Base-by-base conservation (phyloP, 2,888 invertebrate genomes). In the Poecilobothrus nobilitatus region DNA sequence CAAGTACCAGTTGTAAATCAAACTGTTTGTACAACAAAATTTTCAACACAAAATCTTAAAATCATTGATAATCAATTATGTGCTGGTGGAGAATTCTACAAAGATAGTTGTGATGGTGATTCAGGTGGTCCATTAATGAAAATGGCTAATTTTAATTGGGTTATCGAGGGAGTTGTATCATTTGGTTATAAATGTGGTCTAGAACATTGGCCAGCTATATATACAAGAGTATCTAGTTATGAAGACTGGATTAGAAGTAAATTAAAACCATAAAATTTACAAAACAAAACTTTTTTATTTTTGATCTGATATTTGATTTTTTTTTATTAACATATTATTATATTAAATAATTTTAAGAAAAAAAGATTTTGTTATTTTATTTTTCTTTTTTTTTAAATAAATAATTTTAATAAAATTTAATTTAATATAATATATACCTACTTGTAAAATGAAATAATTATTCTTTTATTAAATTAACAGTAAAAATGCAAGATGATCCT, bases 131-230 rank as follows among this genome's bases (percentile, higher is more conserved):
- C 89, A 0, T 77, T 89, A 53, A 83, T 84, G 79, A 75, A 78
- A 1, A 5, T 64, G 34, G 12, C 10, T 6, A 0, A 6, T 8
- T 0, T 9, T n/a, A 27, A 63, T 6, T 78, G 78, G 75, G 77
- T 71, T 37, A 71, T 78, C 65, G 79, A 78, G 68, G 85, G 84
- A 21, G 75, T 85, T 62, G 84, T 86, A 0, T 86, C 86, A 0
- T 84, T 84, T 74, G 86, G 86, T 62, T 84, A 83, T 65, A 76
- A 77, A 3, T 81, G 81, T 61, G 81, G 80, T 12, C 75, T 80
- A 15, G 81, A 83, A n/a, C 85, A 85, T 1, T 86, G 86, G 83
- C 91, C 91, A 0, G 90, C 88, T 0, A 87, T 91, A 4, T 91
- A 91, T 77, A 90, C 89, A 0, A 83, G 85, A 63, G 85, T 90